Evolutionary conservation across 1,140 invertebrate genomes (phyloP), one percentile per base, ranked within the genome.

Genomic region (Dendrolimus punctatus): DNA sequence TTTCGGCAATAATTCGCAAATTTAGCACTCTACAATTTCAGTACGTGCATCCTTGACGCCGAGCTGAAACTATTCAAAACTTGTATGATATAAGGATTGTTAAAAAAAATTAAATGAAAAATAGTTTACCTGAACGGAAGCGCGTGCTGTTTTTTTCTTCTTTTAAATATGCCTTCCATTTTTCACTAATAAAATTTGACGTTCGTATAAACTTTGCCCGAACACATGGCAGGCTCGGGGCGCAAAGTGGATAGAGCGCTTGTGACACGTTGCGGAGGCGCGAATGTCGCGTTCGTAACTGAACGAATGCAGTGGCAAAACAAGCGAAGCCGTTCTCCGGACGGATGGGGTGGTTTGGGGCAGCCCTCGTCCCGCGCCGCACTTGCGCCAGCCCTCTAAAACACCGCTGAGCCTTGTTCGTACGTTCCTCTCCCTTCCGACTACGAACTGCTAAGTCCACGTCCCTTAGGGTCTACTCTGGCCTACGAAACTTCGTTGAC

Each of bases 171-270:
- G 36, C 48, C 56, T 52, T 62, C 53, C 61, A 71, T 73, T 76
- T 59, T 71, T 66, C 64, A 67, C 62, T 55, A 40, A 57, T 62
- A 60, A 37, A 54, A 55, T 58, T 62, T 60, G 46, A 45, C 48
- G 62, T 63, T 47, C 55, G 53, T 53, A 62, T 64, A 76, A 76
- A 76, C 62, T 76, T 76, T 68, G 57, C 55, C 51, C 66, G 73
- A 62, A 58, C 55, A 66, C 73, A 76, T 76, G 53, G 68, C 68
- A 62, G 54, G 50, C 51, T 49, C 52, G 45, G 55, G 49, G 23
- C 46, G 51, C 10, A 45, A 8, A 38, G 53, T 5, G 8, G 48
- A 40, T 5, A 44, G 40, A 36, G 38, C 38, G 41, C 37, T 37
- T 10, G 7, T 44, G n/a, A 8, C 53, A 55, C 40, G 37, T 38